Evolutionary conservation across 2,113 vertebrate species (phyloP).

Genomic region (Herpailurus yagouaroundi): DNA sequence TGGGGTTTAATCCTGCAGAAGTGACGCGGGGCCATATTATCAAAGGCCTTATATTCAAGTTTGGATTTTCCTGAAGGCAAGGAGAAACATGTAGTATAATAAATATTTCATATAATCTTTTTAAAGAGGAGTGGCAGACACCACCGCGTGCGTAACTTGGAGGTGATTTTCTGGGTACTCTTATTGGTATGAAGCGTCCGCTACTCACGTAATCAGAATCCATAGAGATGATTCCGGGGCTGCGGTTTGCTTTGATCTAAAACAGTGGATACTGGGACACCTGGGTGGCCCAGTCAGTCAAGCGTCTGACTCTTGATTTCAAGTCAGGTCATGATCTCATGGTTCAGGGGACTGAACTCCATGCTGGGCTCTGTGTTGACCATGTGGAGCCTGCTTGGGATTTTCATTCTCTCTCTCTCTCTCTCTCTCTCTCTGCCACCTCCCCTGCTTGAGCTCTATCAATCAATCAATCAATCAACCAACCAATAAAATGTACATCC

Average conservation of each 20-base stretch:
- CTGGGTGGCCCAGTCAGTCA: no score
- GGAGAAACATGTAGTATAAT: not conserved
- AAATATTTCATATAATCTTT: not conserved
- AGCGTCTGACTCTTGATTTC: no score
- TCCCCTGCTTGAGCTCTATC: no score
- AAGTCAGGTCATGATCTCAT: no score
- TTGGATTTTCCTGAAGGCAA: not conserved
- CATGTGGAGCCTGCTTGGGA: no score
- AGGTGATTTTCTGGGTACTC: not conserved
- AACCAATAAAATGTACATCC: not conserved
- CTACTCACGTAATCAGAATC: not conserved
- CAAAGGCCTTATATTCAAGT: not conserved
- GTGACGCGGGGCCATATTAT: accelerated
- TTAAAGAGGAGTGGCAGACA: not conserved
- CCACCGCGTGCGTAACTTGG: not conserved
- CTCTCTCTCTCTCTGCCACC: no score
- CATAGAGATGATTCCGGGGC: not conserved
- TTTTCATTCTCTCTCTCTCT: no score
- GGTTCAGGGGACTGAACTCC: no score
- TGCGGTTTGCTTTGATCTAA: not conserved
- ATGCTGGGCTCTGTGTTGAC: no score
- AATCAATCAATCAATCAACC: no score
- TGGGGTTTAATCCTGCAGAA: not conserved
- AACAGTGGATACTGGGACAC: no score
- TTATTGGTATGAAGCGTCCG: not conserved